Percentiles rank a stretch among this genome's conserved stretches.
phyloP scores from a whole-genome alignment of 1,140 invertebrate genomes.

The Vanessa atalanta region DNA sequence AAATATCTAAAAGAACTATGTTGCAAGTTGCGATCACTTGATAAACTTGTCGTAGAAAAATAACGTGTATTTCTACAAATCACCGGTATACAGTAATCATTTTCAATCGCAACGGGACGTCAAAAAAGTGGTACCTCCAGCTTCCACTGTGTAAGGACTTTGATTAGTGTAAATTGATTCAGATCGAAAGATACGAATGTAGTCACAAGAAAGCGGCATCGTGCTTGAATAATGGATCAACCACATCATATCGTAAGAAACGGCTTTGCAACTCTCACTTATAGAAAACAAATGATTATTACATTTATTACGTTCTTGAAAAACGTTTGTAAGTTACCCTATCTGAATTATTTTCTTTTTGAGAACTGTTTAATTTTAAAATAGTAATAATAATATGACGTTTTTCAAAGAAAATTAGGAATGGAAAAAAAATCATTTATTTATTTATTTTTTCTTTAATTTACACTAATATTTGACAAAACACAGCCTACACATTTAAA shows the following conservation, averaged over 20 bases:
- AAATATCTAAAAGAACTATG: background rate
- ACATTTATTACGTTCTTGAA: too few relatives aligned
- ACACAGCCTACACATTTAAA: too few relatives aligned
- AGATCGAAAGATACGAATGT: conserved; percentile 48
- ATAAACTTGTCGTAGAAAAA: background rate
- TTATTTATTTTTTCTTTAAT: too few relatives aligned
- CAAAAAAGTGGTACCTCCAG: conserved; percentile 20
- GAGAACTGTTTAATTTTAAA: too few relatives aligned
- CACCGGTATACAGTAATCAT: background rate
- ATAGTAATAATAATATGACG: too few relatives aligned
- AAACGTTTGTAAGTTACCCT: too few relatives aligned
- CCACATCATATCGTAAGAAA: background rate
- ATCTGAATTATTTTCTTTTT: too few relatives aligned
- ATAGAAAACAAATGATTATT: too few relatives aligned
- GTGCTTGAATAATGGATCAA: conserved; percentile 48
- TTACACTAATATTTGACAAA: too few relatives aligned
- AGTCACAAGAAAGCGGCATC: conserved; percentile 48
- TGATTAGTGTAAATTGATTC: conserved; percentile 59
- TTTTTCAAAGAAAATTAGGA: too few relatives aligned
- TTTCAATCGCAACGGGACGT: conserved; percentile 1
- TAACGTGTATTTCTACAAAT: background rate
- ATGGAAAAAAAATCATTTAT: too few relatives aligned
- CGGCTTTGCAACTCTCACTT: background rate
- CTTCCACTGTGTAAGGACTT: conserved; percentile 16
- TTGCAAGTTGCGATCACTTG: background rate